Conservation (phyloP, 2,797 vertebrate species). For the Staurois parvus region DNA sequence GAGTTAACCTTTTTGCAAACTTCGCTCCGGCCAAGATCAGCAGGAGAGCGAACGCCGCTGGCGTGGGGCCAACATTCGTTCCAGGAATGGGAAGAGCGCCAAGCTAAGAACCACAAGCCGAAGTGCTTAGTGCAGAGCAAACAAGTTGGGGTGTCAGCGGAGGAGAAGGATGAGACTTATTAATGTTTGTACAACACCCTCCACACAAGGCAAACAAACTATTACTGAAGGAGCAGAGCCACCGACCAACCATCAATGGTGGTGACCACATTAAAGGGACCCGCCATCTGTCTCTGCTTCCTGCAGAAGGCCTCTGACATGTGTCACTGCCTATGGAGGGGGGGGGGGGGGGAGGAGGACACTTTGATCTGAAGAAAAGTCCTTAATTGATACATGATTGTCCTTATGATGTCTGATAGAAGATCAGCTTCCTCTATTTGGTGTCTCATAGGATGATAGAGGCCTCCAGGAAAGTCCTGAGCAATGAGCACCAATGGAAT, state of each 20-base stretch:
- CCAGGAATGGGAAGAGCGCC: conserved; percentile 41
- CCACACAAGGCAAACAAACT: background rate
- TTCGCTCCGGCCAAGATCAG: background rate
- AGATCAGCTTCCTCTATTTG: background rate
- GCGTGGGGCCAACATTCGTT: conserved; percentile 13
- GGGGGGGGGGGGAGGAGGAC: background rate
- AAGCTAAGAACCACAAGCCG: conserved; percentile 24
- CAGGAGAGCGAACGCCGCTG: background rate
- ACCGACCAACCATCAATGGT: background rate
- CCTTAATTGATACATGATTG: background rate
- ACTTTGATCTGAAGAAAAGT: too few species aligned
- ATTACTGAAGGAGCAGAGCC: background rate
- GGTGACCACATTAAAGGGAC: background rate
- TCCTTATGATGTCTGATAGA: too few species aligned
- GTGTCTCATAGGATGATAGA: background rate
- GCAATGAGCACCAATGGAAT: too few species aligned
- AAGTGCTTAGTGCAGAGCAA: conserved; percentile 1
- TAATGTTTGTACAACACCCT: background rate
- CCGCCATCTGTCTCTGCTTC: too few species aligned
- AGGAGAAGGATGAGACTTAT: background rate
- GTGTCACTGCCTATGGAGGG: background rate
- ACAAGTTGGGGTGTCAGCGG: background rate
- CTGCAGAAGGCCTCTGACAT: background rate
- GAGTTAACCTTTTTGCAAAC: conserved; percentile 12
- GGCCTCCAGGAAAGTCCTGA: background rate